These are phyloP conservation scores for Arion vulgaris DNA, from an alignment of 1,140 invertebrate genomes.

Conservation along the genomic window DNA sequence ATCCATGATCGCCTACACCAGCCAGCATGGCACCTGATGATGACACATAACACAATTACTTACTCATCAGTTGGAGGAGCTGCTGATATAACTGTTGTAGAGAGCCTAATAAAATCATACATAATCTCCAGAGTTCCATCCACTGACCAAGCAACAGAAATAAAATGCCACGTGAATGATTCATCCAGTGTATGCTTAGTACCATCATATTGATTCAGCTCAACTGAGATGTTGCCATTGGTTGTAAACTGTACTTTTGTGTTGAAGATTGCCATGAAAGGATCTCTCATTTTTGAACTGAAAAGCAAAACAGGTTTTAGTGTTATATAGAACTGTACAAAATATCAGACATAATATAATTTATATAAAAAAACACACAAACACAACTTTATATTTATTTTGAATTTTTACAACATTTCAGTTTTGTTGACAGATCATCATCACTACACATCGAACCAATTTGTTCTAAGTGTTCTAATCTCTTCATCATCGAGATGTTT, in stretches of 20 bases:
- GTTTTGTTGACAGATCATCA: no score
- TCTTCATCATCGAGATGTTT: no score
- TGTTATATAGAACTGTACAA: no score
- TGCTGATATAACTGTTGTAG: neutral
- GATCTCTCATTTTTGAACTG: neutral
- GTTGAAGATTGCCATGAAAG: neutral
- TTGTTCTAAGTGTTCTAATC: no score
- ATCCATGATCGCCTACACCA: no score
- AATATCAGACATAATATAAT: no score
- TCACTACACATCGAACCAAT: no score
- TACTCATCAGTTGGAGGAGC: slow-evolving; percentile 1
- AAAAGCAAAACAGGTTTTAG: neutral
- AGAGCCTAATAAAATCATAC: neutral
- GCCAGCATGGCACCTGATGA: no score
- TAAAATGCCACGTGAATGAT: neutral
- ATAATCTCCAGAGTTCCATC: neutral
- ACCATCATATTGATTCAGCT: neutral
- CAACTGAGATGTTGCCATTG: neutral
- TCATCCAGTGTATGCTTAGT: neutral
- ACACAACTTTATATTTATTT: no score
- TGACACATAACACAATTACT: no score
- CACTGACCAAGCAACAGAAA: slow-evolving; percentile 1
- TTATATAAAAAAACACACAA: no score
- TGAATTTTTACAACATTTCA: no score
- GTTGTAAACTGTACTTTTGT: neutral